phyloP scores from a whole-genome alignment of 2,888 invertebrate species.

The Conomelus anceps region DNA sequence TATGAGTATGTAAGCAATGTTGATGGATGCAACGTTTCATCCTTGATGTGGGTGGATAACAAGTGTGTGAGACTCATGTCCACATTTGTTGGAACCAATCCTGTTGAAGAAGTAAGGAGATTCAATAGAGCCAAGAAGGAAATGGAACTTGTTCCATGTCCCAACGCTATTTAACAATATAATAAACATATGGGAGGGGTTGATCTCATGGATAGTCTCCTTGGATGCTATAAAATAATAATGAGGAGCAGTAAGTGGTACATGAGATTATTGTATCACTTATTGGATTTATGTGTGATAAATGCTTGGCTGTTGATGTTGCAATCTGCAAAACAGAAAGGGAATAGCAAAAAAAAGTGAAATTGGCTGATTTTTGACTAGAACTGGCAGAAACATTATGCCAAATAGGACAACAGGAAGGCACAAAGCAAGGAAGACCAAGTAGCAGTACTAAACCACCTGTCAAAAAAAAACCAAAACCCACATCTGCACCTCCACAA shows the following conservation, averaged over 20 bases:
- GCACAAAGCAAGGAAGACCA: neutral
- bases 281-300: neutral
- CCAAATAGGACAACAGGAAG: neutral
- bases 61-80: neutral
- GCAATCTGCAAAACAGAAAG: neutral
- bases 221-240: neutral
- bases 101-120: neutral
- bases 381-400: constrained; percentile 1
- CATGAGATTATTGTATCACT: neutral
- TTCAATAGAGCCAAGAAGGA: neutral
- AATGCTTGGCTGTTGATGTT: neutral
- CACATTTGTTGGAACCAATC: neutral
- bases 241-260: neutral
- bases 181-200: neutral
- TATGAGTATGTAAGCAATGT: neutral
- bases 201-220: neutral
- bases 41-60: neutral
- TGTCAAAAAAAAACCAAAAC: neutral
- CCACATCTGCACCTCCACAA: constrained; percentile 1
- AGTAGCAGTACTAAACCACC: neutral
- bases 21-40: neutral
- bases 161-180: neutral
- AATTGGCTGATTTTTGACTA: neutral
- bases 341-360: neutral
- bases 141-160: neutral